Conservation (phyloP, 2,113 vertebrate genomes). For the Takifugu flavidus region DNA sequence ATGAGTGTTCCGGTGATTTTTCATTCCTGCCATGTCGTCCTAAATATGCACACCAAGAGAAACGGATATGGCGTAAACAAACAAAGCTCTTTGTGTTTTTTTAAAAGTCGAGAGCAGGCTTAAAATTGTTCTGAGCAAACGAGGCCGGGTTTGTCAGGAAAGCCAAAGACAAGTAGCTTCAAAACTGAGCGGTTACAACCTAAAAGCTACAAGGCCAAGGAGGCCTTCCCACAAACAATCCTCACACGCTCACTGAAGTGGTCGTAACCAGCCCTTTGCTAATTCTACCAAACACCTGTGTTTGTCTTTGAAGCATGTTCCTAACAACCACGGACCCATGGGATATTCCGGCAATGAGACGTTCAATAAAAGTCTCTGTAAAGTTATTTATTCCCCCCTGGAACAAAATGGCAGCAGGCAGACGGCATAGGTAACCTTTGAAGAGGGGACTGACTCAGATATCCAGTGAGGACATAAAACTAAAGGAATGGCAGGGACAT, state of each 20-base stretch:
- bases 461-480: conserved; percentile 72
- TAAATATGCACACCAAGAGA: no score
- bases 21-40: no score
- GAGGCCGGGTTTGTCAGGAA: conserved; percentile 17
- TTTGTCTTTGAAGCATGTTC: conserved; percentile 68
- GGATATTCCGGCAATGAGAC: conserved; percentile 63
- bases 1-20: no score
- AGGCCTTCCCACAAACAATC: conserved; percentile 51
- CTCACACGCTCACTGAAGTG: conserved; percentile 41
- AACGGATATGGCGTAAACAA: no score
- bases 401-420: conserved; percentile 50
- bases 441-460: conserved; percentile 63
- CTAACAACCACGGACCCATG: conserved; percentile 59
- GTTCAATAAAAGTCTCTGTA: conserved; percentile 69
- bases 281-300: conserved; percentile 70
- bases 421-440: conserved; percentile 67
- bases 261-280: conserved; percentile 53
- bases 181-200: conserved; percentile 42
- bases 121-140: conserved; percentile 10
- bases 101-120: no score
- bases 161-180: conserved; percentile 21
- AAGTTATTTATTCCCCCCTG: conserved; percentile 72
- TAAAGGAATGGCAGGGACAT: conserved; percentile 72
- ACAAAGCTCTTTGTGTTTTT: no score
- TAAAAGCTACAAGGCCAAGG: conserved; percentile 41